phyloP scores from a whole-genome alignment of 2,888 invertebrate species.

The Ommatoiulus sabulosus region DNA sequence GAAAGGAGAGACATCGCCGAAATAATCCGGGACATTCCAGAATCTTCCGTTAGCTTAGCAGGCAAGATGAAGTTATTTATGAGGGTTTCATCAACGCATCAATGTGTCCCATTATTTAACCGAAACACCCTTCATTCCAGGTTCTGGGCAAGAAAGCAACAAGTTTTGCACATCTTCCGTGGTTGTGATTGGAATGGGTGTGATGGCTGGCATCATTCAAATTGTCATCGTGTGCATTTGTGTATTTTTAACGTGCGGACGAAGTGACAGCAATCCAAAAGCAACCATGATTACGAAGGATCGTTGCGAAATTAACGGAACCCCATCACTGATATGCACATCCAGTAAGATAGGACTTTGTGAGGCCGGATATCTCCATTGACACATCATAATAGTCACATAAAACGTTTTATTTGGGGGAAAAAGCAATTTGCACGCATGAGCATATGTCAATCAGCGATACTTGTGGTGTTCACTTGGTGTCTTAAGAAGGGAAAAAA shows the following conservation, averaged over 20 bases:
- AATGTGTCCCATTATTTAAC: not conserved
- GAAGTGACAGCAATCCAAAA: not conserved
- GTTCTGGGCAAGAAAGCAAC: not conserved
- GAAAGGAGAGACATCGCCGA: constrained; percentile 55
- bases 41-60: not conserved
- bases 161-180: constrained; percentile 51
- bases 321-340: not conserved
- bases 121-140: not conserved
- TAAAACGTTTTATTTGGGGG: not conserved
- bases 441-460: not conserved
- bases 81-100: not conserved
- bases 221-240: constrained; percentile 51
- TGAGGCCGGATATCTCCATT: not conserved
- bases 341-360: constrained; percentile 42
- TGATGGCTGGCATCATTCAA: constrained; percentile 51
- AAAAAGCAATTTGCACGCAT: too few species aligned
- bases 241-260: constrained; percentile 33
- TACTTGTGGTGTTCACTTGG: not conserved
- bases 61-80: not conserved
- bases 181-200: constrained; percentile 40
- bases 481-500: not conserved
- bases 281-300: not conserved
- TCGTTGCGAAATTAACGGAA: not conserved
- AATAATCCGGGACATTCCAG: not conserved
- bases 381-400: not conserved